phyloP scores from a whole-genome alignment of 2,888 invertebrate genomes.

The Taphrorychus bicolor region DNA sequence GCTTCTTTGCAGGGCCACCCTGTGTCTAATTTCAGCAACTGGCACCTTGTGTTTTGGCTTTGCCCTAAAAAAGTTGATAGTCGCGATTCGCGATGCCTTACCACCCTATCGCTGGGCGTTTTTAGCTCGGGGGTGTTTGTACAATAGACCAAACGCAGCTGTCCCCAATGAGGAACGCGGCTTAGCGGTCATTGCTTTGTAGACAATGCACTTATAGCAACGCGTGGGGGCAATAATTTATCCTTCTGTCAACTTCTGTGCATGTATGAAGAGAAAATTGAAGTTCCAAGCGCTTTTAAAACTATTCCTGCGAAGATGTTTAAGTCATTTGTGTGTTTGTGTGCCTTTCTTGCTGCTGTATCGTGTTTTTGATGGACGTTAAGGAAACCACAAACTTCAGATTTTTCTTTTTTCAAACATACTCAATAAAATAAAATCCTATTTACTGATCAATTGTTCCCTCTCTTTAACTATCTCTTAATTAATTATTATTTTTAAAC shows the following conservation, averaged over 20 bases:
- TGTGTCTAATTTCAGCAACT: not conserved
- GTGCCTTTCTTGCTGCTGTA: too few species aligned
- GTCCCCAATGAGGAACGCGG: not conserved
- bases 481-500: too few species aligned
- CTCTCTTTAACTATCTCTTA: too few species aligned
- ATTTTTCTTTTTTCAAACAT: too few species aligned
- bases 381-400: too few species aligned
- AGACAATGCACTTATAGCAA: constrained; percentile 20
- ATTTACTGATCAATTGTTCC: too few species aligned
- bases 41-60: constrained; percentile 16
- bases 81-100: constrained; percentile 29
- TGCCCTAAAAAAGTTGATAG: constrained; percentile 20
- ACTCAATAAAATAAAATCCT: too few species aligned
- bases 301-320: too few species aligned
- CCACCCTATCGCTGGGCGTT: constrained; percentile 14
- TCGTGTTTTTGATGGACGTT: too few species aligned
- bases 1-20: not conserved
- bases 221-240: constrained; percentile 27
- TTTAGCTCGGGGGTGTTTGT: constrained; percentile 2
- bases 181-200: constrained; percentile 24
- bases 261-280: not conserved
- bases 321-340: too few species aligned
- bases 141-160: constrained; percentile 5
- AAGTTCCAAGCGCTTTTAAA: too few species aligned
- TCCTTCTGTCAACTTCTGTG: constrained; percentile 5